phyloP scores from a whole-genome alignment of 2,797 vertebrate species.

The Hirundo rustica region DNA sequence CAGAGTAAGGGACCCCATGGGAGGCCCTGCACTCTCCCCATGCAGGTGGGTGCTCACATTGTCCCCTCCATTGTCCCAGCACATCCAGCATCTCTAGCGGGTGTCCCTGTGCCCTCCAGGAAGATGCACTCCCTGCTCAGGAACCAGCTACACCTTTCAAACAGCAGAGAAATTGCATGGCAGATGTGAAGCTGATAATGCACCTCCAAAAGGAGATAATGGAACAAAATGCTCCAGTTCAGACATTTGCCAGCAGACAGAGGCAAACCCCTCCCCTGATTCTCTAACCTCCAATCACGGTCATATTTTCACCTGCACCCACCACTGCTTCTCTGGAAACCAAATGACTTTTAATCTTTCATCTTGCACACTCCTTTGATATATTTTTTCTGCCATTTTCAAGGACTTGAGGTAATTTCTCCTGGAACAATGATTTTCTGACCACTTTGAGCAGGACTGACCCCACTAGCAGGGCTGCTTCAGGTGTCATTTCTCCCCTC shows the following conservation, averaged over 20 bases:
- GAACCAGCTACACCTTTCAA: neutral
- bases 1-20: accelerated
- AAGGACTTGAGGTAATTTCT: neutral
- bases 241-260: neutral
- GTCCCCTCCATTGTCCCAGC: neutral
- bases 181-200: neutral
- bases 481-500: neutral
- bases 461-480: neutral
- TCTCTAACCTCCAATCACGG: neutral
- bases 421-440: neutral
- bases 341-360: neutral
- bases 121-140: neutral
- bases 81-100: neutral
- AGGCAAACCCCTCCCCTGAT: neutral
- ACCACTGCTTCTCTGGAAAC: neutral
- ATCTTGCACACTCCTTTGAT: neutral
- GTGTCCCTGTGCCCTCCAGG: neutral
- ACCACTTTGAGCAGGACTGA: neutral
- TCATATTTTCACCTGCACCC: neutral
- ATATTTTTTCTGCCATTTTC: neutral
- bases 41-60: neutral
- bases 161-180: neutral
- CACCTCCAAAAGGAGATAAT: neutral
- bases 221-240: neutral
- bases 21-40: neutral